Base-by-base conservation (phyloP, 2,113 vertebrate genomes). In the Oxygymnocypris stewartii region DNA sequence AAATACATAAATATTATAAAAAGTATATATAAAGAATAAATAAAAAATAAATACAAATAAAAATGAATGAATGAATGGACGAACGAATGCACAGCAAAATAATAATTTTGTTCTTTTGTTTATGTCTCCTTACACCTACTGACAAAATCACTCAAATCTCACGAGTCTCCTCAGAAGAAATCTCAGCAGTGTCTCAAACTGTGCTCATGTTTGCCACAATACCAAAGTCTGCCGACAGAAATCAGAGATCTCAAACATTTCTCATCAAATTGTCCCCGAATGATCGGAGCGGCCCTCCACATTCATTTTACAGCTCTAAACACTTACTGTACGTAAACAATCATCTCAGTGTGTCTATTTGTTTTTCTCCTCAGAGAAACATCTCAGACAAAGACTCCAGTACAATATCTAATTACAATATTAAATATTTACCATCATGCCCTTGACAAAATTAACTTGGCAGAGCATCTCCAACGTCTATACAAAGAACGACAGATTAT, bases 341-440 rank as follows among this genome's bases (percentile, higher is more conserved):
- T 3, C 18, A 47, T 44, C 73, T 75, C 23, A 75, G 12, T 2
- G 1, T 49, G 12, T 25, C 12, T 16, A 47, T 79, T 57, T 35
- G 7, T 14, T 2, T 79, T 59, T 37, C 5, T 35, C 28, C 74
- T 31, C 35, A 47, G 13, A 51, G 18, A 77, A 84, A 78, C 47
- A 78, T 77, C 63, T 71, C 44, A 54, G 20, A 31, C 59, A 51
- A 44, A 63, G 57, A 8, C 2, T 44, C 20, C 10, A 74, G 20
- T n/a, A n/a, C 20, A 31, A 44, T n/a, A 74, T 44, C 40, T 74
- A 74, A 44, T 14, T 74, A 40, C 40, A 14, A 44, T 14, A 25
- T 75, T 76, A 76, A 76, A 47, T 76, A 76, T 76, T 76, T 76
- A 47, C 23, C 73, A 76, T 25, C 73, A 44, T 47, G 42, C n/a